Conservation (phyloP, 2,888 invertebrate species). For the Andrena minutula region DNA sequence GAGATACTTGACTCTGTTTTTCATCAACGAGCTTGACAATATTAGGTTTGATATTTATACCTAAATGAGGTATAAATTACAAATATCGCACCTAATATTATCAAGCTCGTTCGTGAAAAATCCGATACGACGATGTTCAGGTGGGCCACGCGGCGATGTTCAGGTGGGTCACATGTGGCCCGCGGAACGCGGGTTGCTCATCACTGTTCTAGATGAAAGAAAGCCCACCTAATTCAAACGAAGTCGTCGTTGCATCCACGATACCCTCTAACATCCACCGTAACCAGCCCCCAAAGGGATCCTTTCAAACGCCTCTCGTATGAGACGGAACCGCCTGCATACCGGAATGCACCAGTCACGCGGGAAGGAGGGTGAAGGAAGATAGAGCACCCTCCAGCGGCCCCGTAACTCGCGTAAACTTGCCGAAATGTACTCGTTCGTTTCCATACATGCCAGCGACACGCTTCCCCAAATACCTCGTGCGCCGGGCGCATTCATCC, state of each 20-base stretch:
- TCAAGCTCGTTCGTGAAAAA: no score
- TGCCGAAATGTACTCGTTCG: constrained; percentile 59
- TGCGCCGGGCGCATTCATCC: constrained; percentile 38
- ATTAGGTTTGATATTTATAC: no score
- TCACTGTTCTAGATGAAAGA: no score
- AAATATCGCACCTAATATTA: no score
- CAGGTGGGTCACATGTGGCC: no score
- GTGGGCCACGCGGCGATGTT: no score
- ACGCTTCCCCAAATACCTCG: constrained; percentile 56
- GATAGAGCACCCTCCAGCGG: constrained; percentile 32
- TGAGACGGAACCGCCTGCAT: constrained; percentile 8
- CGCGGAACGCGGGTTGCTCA: no score
- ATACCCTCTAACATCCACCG: background rate
- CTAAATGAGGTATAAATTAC: no score
- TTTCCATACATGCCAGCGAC: constrained; percentile 73
- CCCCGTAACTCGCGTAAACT: constrained; percentile 33
- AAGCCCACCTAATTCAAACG: no score
- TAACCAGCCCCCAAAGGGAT: background rate
- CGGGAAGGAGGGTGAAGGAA: background rate
- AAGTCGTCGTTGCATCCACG: background rate
- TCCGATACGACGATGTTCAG: no score
- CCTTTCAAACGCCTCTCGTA: background rate
- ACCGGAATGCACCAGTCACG: constrained; percentile 4
- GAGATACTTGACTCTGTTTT: no score
- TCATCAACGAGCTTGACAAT: no score